Percentiles rank a stretch among this genome's conserved stretches.
Evolutionary conservation across 2,113 vertebrate species (phyloP).

Genomic region (Megatriorchis doriae): DNA sequence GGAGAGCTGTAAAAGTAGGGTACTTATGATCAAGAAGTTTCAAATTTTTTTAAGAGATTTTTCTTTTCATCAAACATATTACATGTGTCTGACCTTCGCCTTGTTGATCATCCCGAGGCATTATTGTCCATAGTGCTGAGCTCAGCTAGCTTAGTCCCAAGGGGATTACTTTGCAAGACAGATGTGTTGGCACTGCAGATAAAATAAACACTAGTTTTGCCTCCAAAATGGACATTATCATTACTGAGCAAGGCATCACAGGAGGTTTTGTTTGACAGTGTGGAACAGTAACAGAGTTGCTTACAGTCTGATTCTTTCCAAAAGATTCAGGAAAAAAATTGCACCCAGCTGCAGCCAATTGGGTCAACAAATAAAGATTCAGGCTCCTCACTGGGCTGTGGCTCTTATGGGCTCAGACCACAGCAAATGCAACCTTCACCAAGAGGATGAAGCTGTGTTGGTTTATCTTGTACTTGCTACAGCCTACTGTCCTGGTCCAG

Average conservation of each 20-base stretch:
- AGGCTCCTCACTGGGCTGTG: neutral
- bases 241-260: neutral
- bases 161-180: neutral
- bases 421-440: neutral
- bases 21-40: neutral
- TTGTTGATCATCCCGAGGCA: neutral
- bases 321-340: neutral
- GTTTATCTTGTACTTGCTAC: neutral
- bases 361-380: neutral
- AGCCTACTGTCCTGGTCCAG: accelerated
- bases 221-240: neutral
- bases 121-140: neutral
- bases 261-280: neutral
- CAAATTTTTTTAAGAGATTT: neutral
- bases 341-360: neutral
- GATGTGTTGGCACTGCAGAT: neutral
- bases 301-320: neutral
- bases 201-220: neutral
- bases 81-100: neutral
- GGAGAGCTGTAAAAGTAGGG: neutral
- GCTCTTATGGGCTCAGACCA: accelerated
- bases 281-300: neutral
- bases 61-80: neutral
- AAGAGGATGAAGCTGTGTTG: neutral
- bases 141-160: neutral